Evolutionary conservation across 1,140 invertebrate species (phyloP).

Genomic region (Neuroterus valhalla): DNA sequence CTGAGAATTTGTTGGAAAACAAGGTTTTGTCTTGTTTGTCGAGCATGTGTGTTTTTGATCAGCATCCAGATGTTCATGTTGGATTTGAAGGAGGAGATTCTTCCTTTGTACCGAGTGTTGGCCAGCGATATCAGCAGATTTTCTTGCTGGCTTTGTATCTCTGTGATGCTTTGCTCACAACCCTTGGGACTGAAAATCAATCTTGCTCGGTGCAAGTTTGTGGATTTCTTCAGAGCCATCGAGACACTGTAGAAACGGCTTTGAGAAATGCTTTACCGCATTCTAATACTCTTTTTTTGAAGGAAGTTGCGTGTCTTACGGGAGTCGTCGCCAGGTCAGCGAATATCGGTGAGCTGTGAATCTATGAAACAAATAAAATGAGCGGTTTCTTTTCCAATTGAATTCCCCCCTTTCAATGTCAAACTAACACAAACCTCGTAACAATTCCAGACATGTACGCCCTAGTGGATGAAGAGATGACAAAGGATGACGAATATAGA

Average conservation of each 20-base stretch:
- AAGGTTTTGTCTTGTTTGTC: constrained; percentile 84
- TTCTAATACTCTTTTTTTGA: constrained; percentile 76
- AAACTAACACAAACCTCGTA: too few species aligned
- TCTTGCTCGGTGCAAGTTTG: constrained; percentile 86
- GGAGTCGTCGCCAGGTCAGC: constrained; percentile 86
- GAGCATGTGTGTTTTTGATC: constrained; percentile 85
- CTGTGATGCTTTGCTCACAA: constrained; percentile 87
- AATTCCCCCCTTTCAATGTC: not conserved
- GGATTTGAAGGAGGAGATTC: constrained; percentile 66
- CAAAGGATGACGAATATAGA: constrained; percentile 52
- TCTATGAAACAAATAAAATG: not conserved
- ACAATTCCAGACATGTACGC: constrained; percentile 68
- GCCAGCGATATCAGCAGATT: constrained; percentile 86
- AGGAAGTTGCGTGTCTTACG: constrained; percentile 85
- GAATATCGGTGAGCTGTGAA: constrained; percentile 74
- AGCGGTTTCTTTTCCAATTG: not conserved
- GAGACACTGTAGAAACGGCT: constrained; percentile 86
- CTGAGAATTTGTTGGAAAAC: constrained; percentile 84
- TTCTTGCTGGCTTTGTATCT: constrained; percentile 86
- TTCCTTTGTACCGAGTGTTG: constrained; percentile 78
- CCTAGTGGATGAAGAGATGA: constrained; percentile 69
- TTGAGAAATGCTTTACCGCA: constrained; percentile 81
- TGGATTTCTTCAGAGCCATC: constrained; percentile 86
- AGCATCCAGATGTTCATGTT: constrained; percentile 82
- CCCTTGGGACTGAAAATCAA: constrained; percentile 87